Percentiles rank a stretch among this genome's conserved stretches.
phyloP scores from a whole-genome alignment of 1,140 invertebrate species.

The Nasonia giraulti region DNA sequence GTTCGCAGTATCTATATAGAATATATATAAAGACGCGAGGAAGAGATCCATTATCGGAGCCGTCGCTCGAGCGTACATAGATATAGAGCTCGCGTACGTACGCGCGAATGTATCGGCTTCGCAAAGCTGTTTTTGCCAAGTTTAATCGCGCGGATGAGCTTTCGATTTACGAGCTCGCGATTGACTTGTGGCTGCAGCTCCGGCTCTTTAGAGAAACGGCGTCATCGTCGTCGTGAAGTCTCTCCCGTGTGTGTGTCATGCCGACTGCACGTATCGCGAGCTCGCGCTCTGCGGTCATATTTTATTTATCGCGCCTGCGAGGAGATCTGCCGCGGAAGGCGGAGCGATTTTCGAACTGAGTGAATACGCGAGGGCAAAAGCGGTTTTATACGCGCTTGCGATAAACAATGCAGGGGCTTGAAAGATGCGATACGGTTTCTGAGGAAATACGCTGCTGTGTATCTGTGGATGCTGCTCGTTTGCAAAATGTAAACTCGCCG shows the following conservation, averaged over 20 bases:
- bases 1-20: neutral
- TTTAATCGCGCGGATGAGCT: constrained; percentile 49
- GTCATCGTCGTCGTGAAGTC: neutral
- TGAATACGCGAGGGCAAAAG: neutral
- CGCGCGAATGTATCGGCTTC: neutral
- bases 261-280: neutral
- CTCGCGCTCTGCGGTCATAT: constrained; percentile 2
- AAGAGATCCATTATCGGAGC: constrained; percentile 21
- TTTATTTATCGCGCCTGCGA: constrained; percentile 42
- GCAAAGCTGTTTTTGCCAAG: constrained; percentile 38
- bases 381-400: neutral
- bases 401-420: constrained; percentile 24
- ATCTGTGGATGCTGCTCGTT: neutral
- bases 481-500: neutral
- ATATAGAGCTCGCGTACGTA: too few relatives aligned
- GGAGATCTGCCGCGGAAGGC: neutral
- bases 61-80: neutral
- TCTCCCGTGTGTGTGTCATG: neutral
- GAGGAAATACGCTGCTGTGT: neutral
- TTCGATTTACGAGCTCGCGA: constrained; percentile 47
- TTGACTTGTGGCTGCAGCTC: constrained; percentile 19
- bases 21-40: neutral
- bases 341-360: constrained; percentile 19
- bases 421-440: neutral
- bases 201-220: constrained; percentile 25